Evolutionary conservation across 2,113 vertebrate genomes (phyloP).

Genomic region (Xiphophorus maculatus): DNA sequence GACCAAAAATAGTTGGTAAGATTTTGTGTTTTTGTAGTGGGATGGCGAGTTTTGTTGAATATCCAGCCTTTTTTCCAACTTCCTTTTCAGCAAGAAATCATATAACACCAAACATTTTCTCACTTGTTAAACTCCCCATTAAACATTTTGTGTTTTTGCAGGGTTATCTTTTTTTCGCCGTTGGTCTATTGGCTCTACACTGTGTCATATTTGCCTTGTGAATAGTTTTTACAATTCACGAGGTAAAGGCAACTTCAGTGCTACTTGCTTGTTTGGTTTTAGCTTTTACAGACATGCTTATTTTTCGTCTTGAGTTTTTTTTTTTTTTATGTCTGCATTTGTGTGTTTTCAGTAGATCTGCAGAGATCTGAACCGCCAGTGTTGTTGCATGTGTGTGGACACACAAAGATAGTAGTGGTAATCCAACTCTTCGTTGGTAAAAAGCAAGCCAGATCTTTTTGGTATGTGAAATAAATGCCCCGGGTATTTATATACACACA

Average conservation of each 20-base stretch:
- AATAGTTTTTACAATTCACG: background rate
- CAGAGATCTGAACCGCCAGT: slow-evolving; percentile 63
- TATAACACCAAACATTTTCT: too few species aligned
- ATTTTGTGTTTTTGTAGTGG: too few species aligned
- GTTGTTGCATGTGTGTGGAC: slow-evolving; percentile 23
- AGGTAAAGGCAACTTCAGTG: background rate
- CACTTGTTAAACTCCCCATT: too few species aligned
- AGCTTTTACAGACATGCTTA: background rate
- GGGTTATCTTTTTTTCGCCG: background rate
- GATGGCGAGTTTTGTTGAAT: too few species aligned
- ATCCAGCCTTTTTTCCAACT: too few species aligned
- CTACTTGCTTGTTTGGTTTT: background rate
- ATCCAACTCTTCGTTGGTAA: slow-evolving; percentile 21
- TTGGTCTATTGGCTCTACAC: background rate
- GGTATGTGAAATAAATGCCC: slow-evolving; percentile 44
- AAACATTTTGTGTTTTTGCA: too few species aligned
- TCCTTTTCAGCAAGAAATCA: too few species aligned
- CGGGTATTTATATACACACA: slow-evolving; percentile 17
- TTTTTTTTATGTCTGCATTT: slow-evolving; percentile 11
- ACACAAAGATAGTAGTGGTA: slow-evolving; percentile 20
- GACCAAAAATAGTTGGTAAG: too few species aligned
- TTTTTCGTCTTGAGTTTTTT: slow-evolving; percentile 1
- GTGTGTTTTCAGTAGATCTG: slow-evolving; percentile 21
- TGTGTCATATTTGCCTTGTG: background rate
- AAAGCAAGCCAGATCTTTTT: slow-evolving; percentile 51